phyloP scores from a whole-genome alignment of 2,797 vertebrate species.

The Dallia pectoralis region DNA sequence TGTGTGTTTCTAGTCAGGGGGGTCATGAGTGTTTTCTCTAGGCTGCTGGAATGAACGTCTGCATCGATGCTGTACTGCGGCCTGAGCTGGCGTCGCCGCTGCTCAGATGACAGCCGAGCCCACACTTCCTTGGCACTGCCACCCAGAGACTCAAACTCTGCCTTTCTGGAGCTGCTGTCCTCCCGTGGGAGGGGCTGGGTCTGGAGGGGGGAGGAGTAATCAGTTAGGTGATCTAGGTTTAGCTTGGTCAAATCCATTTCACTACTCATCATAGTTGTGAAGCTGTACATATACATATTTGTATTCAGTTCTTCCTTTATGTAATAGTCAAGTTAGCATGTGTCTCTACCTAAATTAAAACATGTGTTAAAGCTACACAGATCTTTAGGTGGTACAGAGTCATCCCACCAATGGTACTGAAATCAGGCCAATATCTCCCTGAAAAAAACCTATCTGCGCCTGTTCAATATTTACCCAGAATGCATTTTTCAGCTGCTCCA shows the following conservation, averaged over 20 bases:
- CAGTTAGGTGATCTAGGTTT: neutral
- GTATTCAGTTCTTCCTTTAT: too few species aligned
- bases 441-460: neutral
- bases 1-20: conserved; percentile 67
- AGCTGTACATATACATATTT: too few species aligned
- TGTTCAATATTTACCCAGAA: neutral
- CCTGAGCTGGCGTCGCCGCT: conserved; percentile 48
- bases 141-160: conserved; percentile 65
- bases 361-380: too few species aligned
- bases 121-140: conserved; percentile 60
- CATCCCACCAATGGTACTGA: too few species aligned
- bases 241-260: neutral
- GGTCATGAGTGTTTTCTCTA: conserved; percentile 73
- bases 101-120: conserved; percentile 64
- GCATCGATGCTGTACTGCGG: conserved; percentile 79
- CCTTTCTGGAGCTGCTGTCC: conserved; percentile 59
- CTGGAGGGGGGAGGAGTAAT: conserved; percentile 11
- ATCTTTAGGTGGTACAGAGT: too few species aligned
- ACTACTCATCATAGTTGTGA: too few species aligned
- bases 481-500: conserved; percentile 51
- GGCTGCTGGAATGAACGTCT: conserved; percentile 70
- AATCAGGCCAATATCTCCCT: too few species aligned
- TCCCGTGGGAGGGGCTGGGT: conserved; percentile 22
- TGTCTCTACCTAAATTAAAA: too few species aligned
- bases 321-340: too few species aligned